Evolutionary conservation across 35 echinoderm and acorn worm species (phyloP), one percentile per base, ranked within the genome.

Genomic region (Amphiura filiformis): DNA sequence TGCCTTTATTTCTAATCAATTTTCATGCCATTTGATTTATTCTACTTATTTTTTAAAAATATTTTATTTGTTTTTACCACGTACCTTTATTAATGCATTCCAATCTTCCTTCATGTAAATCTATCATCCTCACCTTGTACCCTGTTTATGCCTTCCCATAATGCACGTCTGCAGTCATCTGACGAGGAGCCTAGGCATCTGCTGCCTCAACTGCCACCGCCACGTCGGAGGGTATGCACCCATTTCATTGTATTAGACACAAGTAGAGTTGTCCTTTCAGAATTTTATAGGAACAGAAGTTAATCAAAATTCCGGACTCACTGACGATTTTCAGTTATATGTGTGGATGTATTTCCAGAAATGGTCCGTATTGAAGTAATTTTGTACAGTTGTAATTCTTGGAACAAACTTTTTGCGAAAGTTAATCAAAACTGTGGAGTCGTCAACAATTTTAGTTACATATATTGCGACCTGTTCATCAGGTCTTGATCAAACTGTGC

Each of bases 171-270:
- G 61, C 61, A 70, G 61, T 70, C 61, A 30, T 70, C 61, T 70
- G 61, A 70, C 28, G 61, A 70, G 61, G 61, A 70, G 61, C 61
- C 61, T 70, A 11, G 61, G 28, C 61, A n/a, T 3, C 2, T 70
- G 61, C 20, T n/a, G n/a, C 61, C 15, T 26, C 17, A 26, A 26
- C 61, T 70, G 28, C 61, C 61, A 23, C 61, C 61, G 26, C 61
- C 61, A 70, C 61, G 61, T 70, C 61, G 61, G 61, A 70, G 61
- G 61, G 61, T 70, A 70, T 70, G 61, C 61, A 70, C 61, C 61
- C 61, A 70, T 70, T 70, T 70, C 28, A 30, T 70, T 70, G 61
- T 70, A 26, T 70, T n/a, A n/a, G 26, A n/a, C 2, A 70, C 15
- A 30, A n/a, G 9, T 26, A 70, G 61, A 17, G 41, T 17, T 47